Percentiles rank a stretch among this genome's conserved stretches.
These are phyloP conservation scores for Athalia rosae DNA, from an alignment of 2,888 invertebrate species.

Conservation along the genomic window DNA sequence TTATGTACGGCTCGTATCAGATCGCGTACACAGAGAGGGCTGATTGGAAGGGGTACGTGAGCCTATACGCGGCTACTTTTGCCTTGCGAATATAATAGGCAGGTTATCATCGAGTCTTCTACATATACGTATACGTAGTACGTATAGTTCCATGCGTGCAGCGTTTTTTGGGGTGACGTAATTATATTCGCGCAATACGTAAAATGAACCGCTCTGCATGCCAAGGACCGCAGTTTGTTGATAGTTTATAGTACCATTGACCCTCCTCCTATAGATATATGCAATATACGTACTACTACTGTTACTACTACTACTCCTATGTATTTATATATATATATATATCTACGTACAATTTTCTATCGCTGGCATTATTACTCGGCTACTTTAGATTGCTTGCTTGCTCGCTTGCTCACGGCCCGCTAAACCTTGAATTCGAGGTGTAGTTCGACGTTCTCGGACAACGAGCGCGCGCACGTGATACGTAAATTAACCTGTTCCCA, in stretches of 20 bases:
- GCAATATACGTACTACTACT: constrained; percentile 14
- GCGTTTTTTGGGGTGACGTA: neutral
- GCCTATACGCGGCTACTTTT: no score
- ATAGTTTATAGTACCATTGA: constrained; percentile 50
- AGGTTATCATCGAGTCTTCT: no score
- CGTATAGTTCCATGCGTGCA: neutral
- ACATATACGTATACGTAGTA: neutral
- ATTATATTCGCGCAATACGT: constrained; percentile 10
- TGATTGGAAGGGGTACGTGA: no score
- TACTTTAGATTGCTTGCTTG: neutral
- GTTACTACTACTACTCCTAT: neutral
- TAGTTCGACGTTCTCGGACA: constrained; percentile 56
- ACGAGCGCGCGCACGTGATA: constrained; percentile 53
- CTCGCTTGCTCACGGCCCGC: constrained; percentile 42
- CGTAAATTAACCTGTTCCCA: constrained; percentile 54
- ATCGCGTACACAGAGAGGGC: no score
- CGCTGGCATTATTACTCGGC: neutral
- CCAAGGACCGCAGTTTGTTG: constrained; percentile 47
- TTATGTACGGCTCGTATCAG: no score
- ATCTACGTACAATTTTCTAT: neutral
- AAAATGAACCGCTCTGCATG: constrained; percentile 40
- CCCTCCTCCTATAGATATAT: constrained; percentile 7
- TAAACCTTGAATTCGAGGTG: constrained; percentile 63
- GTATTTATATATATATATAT: no score
- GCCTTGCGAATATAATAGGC: no score